A percentile compares a stretch with the other conserved stretches of the same genome.
Evolutionary conservation across 23 tunicate species (phyloP).

Genomic region (Oikopleura dioica): DNA sequence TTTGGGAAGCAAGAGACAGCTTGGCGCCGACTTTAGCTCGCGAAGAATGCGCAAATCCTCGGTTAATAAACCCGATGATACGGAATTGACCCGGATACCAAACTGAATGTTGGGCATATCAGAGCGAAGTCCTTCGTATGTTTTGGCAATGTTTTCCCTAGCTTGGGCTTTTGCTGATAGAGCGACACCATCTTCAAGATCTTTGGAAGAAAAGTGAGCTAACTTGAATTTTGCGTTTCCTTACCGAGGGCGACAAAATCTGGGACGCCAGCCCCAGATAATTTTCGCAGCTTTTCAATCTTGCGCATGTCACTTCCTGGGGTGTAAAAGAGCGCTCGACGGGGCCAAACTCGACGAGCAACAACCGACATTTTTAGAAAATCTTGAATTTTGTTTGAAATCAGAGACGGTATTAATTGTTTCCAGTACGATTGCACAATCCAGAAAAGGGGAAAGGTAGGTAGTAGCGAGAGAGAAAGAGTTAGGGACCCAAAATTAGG

Average conservation of each 20-base stretch:
- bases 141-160: constrained; percentile 25
- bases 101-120: constrained; percentile 16
- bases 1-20: constrained; percentile 39
- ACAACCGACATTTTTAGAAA: too few relatives aligned
- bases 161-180: constrained; percentile 37
- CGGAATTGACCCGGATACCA: constrained; percentile 57
- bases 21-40: constrained; percentile 13
- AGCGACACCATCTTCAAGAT: constrained; percentile 92
- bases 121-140: constrained; percentile 13
- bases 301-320: constrained; percentile 69
- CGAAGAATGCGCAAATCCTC: constrained; percentile 27
- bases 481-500: too few relatives aligned
- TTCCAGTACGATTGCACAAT: too few relatives aligned
- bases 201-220: constrained; percentile 42
- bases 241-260: constrained; percentile 10
- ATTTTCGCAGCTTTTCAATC: constrained; percentile 26
- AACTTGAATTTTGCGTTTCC: too few relatives aligned
- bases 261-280: constrained; percentile 15
- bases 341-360: constrained; percentile 13
- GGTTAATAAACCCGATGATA: constrained; percentile 23
- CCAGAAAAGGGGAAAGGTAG: too few relatives aligned
- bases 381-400: too few relatives aligned
- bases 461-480: too few relatives aligned
- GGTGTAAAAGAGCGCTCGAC: constrained; percentile 73
- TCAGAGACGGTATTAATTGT: too few relatives aligned